phyloP scores from a whole-genome alignment of 2,797 vertebrate genomes.

The Ciconia nigra region DNA sequence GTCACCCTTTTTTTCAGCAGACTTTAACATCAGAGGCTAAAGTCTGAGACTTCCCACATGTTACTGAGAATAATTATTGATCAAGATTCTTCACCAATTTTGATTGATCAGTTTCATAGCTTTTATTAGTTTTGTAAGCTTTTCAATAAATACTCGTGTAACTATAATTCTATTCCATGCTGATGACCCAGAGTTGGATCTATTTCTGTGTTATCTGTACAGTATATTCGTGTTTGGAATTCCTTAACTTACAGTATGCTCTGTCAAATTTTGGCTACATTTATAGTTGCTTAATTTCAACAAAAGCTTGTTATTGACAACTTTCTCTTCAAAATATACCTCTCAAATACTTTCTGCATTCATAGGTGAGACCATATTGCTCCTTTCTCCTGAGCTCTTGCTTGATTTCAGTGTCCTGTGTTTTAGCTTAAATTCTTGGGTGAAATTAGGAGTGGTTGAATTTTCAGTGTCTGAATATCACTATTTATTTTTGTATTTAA shows the following conservation, averaged over 20 bases:
- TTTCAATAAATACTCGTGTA: background rate
- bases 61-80: background rate
- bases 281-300: background rate
- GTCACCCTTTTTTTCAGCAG: background rate
- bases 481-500: background rate
- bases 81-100: background rate
- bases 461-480: background rate
- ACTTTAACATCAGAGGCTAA: background rate
- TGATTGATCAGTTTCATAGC: background rate
- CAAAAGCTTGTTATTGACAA: background rate
- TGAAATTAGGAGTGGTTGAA: background rate
- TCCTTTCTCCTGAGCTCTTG: background rate
- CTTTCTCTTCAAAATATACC: background rate
- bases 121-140: background rate
- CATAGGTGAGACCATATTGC: fast-evolving
- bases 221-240: background rate
- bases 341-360: background rate
- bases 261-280: background rate
- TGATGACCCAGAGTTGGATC: background rate
- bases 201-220: background rate
- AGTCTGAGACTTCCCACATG: background rate
- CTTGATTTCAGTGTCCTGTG: background rate
- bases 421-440: background rate
- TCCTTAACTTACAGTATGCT: background rate
- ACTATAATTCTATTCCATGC: background rate